phyloP scores from a whole-genome alignment of 2,888 invertebrate genomes.

The Eugnorisma glareosa region DNA sequence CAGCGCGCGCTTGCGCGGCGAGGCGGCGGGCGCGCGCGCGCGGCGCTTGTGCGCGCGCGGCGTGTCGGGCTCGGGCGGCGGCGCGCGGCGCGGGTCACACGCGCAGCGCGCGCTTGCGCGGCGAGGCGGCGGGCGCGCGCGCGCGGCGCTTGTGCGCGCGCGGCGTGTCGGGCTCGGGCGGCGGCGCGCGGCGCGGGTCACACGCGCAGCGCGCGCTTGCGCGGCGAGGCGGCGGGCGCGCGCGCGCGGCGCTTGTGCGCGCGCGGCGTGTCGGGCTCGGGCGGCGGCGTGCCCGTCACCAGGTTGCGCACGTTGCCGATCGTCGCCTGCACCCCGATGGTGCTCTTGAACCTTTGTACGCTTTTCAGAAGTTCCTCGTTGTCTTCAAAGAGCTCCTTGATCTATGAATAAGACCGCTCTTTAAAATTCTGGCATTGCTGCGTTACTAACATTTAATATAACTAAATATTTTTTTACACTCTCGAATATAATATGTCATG shows the following conservation, averaged over 20 bases:
- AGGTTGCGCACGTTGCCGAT: conserved; percentile 85
- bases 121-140: no score
- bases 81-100: no score
- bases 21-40: no score
- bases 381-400: conserved; percentile 85
- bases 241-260: conserved; percentile 41
- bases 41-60: no score
- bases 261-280: conserved; percentile 84
- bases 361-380: conserved; percentile 84
- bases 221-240: conserved; percentile 42
- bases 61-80: no score
- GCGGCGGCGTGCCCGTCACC: conserved; percentile 83
- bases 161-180: no score
- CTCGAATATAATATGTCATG: background rate
- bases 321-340: conserved; percentile 78
- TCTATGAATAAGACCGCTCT: conserved; percentile 71
- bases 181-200: conserved; percentile 72
- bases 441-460: background rate
- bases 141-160: no score
- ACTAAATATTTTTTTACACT: background rate
- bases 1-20: no score
- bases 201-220: conserved; percentile 75
- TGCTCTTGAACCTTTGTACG: conserved; percentile 82
- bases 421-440: background rate
- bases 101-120: no score